Evolutionary conservation across 2,113 vertebrate genomes (phyloP), one percentile per base, ranked within the genome.

Genomic region (Chauna torquata): DNA sequence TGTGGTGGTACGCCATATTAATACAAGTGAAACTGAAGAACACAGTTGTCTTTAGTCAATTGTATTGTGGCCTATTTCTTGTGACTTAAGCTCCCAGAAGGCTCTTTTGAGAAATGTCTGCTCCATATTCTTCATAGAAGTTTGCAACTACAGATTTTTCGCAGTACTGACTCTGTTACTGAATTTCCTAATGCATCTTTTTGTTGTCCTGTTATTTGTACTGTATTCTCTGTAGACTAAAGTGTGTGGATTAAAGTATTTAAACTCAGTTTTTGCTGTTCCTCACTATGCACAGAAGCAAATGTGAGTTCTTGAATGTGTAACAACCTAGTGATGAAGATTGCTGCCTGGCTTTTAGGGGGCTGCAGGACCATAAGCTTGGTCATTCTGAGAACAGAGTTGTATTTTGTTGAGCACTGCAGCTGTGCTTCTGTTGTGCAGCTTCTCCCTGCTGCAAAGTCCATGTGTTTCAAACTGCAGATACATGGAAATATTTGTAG

Each of bases 241-340:
- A 95, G 50, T 42, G 65, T 8, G 64, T 95, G 87, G 44, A 97
- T 96, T 83, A 96, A 97, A 97, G 72, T 83, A 81, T 89, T 95
- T 78, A 76, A 95, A 80, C 62, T 72, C 50, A 17, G 12, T 23
- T 87, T 52, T 70, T 97, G 59, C 61, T 74, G 49, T 92, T 86
- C 28, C 47, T 92, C 5, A 1, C 40, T 81, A 1, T 62, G 11
- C 45, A 25, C 71, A 19, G 58, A 91, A 86, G 40, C 45, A 74
- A 88, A 32, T 12, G 9, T 25, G 40, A 91, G n/a, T 69, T 71
- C 80, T 77, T 59, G 84, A 3, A 72, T 52, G 49, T 69, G 47
- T 62, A 84, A 16, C 42, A 70, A 12, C 61, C n/a, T 24, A 0
- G 0, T 40, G 78, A 23, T 49, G 64, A 28, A 2, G 7, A 34